Conservation (phyloP, 2,888 invertebrate genomes). For the Drosophila diplacantha region DNA sequence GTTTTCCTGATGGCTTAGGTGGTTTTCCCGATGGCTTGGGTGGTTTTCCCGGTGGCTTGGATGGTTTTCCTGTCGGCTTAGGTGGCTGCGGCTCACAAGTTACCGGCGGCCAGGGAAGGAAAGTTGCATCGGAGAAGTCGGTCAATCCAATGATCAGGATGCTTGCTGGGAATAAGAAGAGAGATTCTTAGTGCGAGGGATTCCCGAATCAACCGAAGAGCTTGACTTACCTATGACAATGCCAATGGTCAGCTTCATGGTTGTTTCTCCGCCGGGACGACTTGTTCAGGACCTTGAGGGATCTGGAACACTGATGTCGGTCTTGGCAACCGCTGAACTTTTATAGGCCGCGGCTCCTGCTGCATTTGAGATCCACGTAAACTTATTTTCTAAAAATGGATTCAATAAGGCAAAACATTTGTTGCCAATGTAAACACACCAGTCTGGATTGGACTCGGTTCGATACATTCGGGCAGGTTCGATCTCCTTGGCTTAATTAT, state of each 20-base stretch:
- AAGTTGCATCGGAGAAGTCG: background rate
- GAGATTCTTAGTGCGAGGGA: background rate
- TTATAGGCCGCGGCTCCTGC: slow-evolving; percentile 4
- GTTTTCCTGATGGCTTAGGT: background rate
- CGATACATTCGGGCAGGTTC: slow-evolving; percentile 8
- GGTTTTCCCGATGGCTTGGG: background rate
- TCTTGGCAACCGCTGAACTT: background rate
- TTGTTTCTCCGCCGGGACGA: background rate
- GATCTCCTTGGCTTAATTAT: slow-evolving; percentile 2
- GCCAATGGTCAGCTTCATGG: slow-evolving; percentile 28
- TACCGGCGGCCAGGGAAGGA: background rate
- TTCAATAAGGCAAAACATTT: slow-evolving; percentile 10
- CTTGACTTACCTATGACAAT: slow-evolving; percentile 2
- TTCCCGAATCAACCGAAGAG: too few species aligned
- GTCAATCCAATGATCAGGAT: slow-evolving; percentile 7
- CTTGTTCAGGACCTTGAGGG: slow-evolving; percentile 3
- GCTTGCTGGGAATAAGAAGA: background rate
- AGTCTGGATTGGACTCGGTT: background rate
- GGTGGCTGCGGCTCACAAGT: background rate
- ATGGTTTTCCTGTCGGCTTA: too few species aligned
- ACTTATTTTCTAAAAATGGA: slow-evolving; percentile 20
- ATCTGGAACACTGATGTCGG: slow-evolving; percentile 17
- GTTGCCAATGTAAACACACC: slow-evolving; percentile 7
- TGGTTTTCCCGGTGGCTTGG: background rate
- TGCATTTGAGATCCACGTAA: background rate